Evolutionary conservation across 2,888 invertebrate species (phyloP), one percentile per base, ranked within the genome.

Genomic region (Siphlonurus alternatus): DNA sequence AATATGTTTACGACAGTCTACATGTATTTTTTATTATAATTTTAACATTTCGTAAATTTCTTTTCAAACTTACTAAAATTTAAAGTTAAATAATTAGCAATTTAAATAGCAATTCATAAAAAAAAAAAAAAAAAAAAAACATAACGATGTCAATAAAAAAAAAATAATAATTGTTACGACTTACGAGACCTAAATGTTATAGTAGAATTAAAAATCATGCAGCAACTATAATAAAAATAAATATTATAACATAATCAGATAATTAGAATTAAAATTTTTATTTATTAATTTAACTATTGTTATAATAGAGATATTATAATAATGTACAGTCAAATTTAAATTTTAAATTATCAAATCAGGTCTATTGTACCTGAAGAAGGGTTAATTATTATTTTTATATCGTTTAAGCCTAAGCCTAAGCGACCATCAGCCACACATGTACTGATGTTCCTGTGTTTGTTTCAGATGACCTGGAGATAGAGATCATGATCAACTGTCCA

Each of bases 401-500:
- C n/a, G n/a, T n/a, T n/a, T n/a, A n/a, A n/a, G n/a, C n/a, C n/a
- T n/a, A n/a, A n/a, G n/a, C n/a, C n/a, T n/a, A n/a, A n/a, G n/a
- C n/a, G n/a, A n/a, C n/a, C n/a, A n/a, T n/a, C n/a, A n/a, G n/a
- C n/a, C n/a, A n/a, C n/a, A n/a, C n/a, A n/a, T n/a, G n/a, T n/a
- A n/a, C n/a, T n/a, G n/a, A n/a, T n/a, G n/a, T n/a, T n/a, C n/a
- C n/a, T n/a, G n/a, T n/a, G n/a, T n/a, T n/a, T 38, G 38, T 66
- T 62, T 23, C 66, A 70, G 74, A 75, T 69, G 74, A 74, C 66
- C 69, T 74, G 62, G 71, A 71, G 61, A 67, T 69, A 53, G 92
- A 92, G 78, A 90, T 88, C 68, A 87, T 88, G 87, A 88, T 88
- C 66, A 88, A 87, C 69, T 83, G 86, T 61, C 86, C 89, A 3